phyloP scores from a whole-genome alignment of 2,888 invertebrate species.

The Agrochola litura region DNA sequence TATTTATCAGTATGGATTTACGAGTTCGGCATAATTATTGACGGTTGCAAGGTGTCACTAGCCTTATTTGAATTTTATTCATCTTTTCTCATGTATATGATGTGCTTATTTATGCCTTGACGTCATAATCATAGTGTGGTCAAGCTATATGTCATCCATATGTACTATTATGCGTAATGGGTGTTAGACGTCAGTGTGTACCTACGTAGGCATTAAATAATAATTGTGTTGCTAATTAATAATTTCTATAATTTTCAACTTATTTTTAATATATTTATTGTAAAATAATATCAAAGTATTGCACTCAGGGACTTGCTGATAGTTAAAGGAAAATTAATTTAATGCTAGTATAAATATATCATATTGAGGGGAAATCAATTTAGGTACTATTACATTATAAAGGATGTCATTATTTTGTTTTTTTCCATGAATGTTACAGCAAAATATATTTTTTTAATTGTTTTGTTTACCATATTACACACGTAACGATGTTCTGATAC shows the following conservation, averaged over 20 bases:
- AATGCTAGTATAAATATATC: neutral
- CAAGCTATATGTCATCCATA: neutral
- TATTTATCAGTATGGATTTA: neutral
- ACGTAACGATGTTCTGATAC: neutral
- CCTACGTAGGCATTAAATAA: slow-evolving; percentile 28
- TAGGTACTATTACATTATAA: neutral
- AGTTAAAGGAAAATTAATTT: slow-evolving; percentile 15
- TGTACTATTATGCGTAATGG: slow-evolving; percentile 17
- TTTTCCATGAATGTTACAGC: neutral
- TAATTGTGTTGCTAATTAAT: neutral
- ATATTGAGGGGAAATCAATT: neutral
- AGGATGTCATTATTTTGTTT: neutral
- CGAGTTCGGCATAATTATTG: neutral
- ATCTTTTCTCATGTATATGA: slow-evolving; percentile 4
- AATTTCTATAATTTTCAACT: neutral
- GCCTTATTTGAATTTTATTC: slow-evolving; percentile 16
- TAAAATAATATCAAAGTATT: slow-evolving; percentile 5
- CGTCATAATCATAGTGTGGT: slow-evolving; percentile 45
- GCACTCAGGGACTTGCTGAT: neutral
- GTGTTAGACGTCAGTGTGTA: slow-evolving; percentile 27
- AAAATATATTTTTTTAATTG: no score
- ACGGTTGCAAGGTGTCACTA: slow-evolving; percentile 13
- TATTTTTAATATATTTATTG: neutral
- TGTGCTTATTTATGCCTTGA: slow-evolving; percentile 12
- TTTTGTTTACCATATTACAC: neutral